Conservation (phyloP, 2,113 vertebrate genomes). For the Mesitornis unicolor region DNA sequence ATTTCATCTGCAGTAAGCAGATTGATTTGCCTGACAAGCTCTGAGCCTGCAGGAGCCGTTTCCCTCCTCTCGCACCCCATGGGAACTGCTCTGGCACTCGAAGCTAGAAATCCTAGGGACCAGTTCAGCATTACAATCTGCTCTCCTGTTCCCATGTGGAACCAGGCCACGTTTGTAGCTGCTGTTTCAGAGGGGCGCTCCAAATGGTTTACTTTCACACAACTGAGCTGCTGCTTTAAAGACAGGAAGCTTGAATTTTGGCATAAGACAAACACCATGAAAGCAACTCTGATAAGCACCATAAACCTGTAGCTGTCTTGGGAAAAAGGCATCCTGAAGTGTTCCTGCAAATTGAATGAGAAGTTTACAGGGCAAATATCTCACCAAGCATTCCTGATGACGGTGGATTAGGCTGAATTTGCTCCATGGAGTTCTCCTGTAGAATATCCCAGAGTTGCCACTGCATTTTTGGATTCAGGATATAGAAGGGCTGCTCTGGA, state of each 20-base stretch:
- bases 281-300: neutral
- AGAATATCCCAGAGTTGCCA: conserved; percentile 84
- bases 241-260: conserved; percentile 2
- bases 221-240: neutral
- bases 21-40: neutral
- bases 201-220: neutral
- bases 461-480: conserved; percentile 77
- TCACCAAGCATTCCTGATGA: conserved; percentile 84
- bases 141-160: neutral
- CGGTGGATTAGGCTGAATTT: conserved; percentile 80
- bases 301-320: neutral
- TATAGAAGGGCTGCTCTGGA: conserved; percentile 78
- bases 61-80: neutral
- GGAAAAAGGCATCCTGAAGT: neutral
- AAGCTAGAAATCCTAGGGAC: neutral
- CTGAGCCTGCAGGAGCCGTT: neutral
- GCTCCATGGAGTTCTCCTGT: conserved; percentile 77
- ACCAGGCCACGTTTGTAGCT: neutral
- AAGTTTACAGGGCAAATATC: neutral
- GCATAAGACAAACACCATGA: neutral
- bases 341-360: neutral
- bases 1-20: neutral
- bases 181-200: neutral
- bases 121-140: neutral
- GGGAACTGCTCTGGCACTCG: neutral